Conservation (phyloP, 2,888 invertebrate species). For the Dastarcus helophoroides region DNA sequence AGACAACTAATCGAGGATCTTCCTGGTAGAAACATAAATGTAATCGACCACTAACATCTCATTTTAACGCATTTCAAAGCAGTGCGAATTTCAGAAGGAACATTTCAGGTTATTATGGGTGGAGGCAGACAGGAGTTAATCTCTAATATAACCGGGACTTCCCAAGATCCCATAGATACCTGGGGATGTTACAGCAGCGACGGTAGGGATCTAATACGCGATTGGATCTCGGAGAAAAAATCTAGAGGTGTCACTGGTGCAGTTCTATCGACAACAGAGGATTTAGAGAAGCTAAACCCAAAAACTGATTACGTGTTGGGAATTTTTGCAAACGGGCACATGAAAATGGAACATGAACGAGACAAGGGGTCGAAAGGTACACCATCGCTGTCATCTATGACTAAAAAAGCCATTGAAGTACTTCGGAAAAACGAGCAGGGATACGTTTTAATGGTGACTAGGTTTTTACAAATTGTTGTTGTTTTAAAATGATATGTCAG, state of each 20-base stretch:
- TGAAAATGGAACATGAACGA: slow-evolving; percentile 62
- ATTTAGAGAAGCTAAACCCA: slow-evolving; percentile 47
- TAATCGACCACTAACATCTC: no score
- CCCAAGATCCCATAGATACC: slow-evolving; percentile 38
- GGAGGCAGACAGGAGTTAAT: slow-evolving; percentile 67
- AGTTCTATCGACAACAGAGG: slow-evolving; percentile 55
- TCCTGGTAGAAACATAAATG: slow-evolving; percentile 67
- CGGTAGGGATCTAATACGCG: slow-evolving; percentile 59
- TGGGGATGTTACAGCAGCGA: slow-evolving; percentile 55
- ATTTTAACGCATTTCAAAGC: not conserved
- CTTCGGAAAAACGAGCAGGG: slow-evolving; percentile 54
- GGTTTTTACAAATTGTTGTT: no score
- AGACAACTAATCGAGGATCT: slow-evolving; percentile 67
- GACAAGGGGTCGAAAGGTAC: slow-evolving; percentile 52
- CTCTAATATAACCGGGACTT: slow-evolving; percentile 42
- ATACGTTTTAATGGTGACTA: slow-evolving; percentile 59
- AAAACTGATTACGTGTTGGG: slow-evolving; percentile 68
- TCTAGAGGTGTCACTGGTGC: slow-evolving; percentile 41
- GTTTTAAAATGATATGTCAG: slow-evolving; percentile 30
- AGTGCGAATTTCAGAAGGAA: not conserved
- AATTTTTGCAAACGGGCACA: slow-evolving; percentile 69
- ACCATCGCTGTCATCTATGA: slow-evolving; percentile 75
- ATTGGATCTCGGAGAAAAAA: slow-evolving; percentile 49
- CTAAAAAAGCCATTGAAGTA: slow-evolving; percentile 60
- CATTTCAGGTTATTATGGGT: slow-evolving; percentile 66